Evolutionary conservation across 2,113 vertebrate genomes (phyloP), one percentile per base, ranked within the genome.

Genomic region (Gymnarchus niloticus): DNA sequence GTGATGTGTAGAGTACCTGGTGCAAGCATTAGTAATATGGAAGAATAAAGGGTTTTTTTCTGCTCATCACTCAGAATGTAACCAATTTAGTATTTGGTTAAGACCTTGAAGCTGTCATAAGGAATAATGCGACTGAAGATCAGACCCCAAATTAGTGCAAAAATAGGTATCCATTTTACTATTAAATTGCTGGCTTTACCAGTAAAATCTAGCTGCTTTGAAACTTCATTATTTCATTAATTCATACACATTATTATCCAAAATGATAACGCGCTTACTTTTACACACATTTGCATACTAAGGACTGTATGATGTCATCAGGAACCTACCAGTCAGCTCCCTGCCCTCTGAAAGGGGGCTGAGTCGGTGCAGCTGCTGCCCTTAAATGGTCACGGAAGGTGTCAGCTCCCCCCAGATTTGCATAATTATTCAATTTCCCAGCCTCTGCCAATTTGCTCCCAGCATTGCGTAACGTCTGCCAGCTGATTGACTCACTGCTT

Each of bases 371-470:
- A 23, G 54, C 33, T 49, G 49, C 52, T 23, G 54, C 10, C 44
- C 82, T 51, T 83, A 44, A 57, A 83, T 44, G 82, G 82, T n/a
- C 82, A 56, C 19, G 37, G 48, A 57, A 44, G 52, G 28, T 83
- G 82, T 59, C 80, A 56, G 49, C n/a, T 37, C 80, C 49, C 80
- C 65, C 51, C 10, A 33, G 80, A 54, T 56, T 56, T 23, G 51
- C 51, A 33, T 82, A 33, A 82, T 82, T 33, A 54, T 54, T 82
- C 46, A 23, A 81, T 81, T 6, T 19, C 23, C 1, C 3, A 25
- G 41, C 44, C 49, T 25, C 12, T 81, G 80, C 80, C 57, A 21
- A 2, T 7, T 25, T n/a, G 19, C 19, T 61, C 4, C 19, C 48
- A 49, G 49, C 51, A 21, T 82, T 82, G 51, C 49, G 14, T 82